phyloP scores from a whole-genome alignment of 2,888 invertebrate genomes.

The Serrognathus titanus region DNA sequence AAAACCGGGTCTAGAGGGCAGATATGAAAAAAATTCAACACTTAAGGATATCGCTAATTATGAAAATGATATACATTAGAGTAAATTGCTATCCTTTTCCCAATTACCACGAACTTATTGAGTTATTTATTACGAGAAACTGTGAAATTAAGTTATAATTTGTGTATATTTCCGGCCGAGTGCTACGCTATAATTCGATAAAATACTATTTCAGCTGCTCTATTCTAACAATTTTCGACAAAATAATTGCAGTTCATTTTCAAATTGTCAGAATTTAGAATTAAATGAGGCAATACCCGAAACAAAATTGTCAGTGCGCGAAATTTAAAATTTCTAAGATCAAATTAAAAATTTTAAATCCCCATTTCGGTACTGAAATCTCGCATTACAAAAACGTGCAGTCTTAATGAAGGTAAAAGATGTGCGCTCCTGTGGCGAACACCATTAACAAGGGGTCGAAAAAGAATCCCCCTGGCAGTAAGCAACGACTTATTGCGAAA shows the following conservation, averaged over 20 bases:
- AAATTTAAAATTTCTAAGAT: background rate
- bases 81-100: background rate
- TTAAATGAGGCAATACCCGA: no score
- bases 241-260: no score
- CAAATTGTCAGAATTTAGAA: no score
- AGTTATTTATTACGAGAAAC: no score
- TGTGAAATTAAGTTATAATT: no score
- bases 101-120: no score
- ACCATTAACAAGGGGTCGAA: conserved; percentile 39
- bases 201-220: background rate
- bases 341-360: background rate
- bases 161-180: background rate
- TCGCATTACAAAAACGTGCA: conserved; percentile 24
- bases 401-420: conserved; percentile 35
- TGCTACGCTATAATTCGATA: background rate
- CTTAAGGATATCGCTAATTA: no score
- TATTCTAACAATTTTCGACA: no score
- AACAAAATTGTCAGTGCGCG: background rate
- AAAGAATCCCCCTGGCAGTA: conserved; percentile 30
- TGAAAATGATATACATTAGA: background rate
- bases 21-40: no score
- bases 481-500: conserved; percentile 38
- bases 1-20: no score
- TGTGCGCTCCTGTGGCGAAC: conserved; percentile 33
- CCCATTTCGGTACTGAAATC: conserved; percentile 10